Percentiles rank a stretch among this genome's conserved stretches.
Conservation (phyloP, 64 coral and sea anemone species). For the Montipora capricornis region DNA sequence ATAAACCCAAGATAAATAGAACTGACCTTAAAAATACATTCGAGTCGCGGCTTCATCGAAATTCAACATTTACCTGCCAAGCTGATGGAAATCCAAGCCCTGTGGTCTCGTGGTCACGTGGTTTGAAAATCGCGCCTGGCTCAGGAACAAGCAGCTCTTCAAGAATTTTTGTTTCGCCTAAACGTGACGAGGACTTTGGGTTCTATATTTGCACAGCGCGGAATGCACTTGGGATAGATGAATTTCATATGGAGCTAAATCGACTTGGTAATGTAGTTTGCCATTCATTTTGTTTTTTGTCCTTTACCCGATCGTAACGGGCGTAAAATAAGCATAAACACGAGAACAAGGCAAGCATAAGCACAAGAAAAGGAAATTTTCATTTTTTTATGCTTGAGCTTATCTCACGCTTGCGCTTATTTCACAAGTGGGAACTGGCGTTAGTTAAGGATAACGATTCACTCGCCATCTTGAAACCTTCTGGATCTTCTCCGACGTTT, state of each 20-base stretch:
- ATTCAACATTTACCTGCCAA: not conserved
- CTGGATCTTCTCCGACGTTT: too few relatives aligned
- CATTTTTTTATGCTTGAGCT: too few relatives aligned
- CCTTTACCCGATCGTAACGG: not conserved
- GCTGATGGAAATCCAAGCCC: slow-evolving; percentile 19
- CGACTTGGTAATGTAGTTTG: not conserved
- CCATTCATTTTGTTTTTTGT: not conserved
- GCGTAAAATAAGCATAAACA: too few relatives aligned
- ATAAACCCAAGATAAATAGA: not conserved
- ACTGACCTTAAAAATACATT: not conserved
- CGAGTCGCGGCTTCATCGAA: slow-evolving; percentile 18
- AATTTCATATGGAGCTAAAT: not conserved
- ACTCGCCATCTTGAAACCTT: too few relatives aligned
- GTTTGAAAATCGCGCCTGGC: not conserved
- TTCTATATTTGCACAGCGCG: slow-evolving; percentile 1
- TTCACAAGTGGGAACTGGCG: too few relatives aligned
- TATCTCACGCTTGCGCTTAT: too few relatives aligned
- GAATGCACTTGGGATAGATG: not conserved
- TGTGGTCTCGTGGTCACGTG: slow-evolving; percentile 7
- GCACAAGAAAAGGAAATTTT: too few relatives aligned
- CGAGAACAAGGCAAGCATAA: too few relatives aligned
- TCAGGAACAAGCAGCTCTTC: not conserved
- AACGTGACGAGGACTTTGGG: not conserved
- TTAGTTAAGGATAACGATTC: too few relatives aligned
- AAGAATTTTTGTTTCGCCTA: not conserved